Conservation (phyloP, 2,888 invertebrate species). For the Saturnia pavonia region DNA sequence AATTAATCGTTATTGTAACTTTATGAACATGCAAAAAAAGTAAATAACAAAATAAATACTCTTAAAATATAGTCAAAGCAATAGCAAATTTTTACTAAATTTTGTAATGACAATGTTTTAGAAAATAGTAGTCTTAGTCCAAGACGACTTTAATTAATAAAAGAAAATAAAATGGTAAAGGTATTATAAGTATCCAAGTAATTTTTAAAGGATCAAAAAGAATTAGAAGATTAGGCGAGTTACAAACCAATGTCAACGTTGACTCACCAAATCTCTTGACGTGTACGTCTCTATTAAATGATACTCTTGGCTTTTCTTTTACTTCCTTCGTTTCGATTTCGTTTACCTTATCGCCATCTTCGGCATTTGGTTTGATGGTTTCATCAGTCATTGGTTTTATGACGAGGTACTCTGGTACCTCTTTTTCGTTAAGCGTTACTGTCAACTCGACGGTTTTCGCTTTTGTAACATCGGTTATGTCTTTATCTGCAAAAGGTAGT, state of each 20-base stretch:
- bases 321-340: constrained; percentile 70
- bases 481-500: constrained; percentile 62
- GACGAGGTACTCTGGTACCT: constrained; percentile 73
- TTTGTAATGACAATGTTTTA: neutral
- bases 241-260: constrained; percentile 14
- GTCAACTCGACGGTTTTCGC: constrained; percentile 54
- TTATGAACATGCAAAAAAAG: neutral
- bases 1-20: neutral
- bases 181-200: neutral
- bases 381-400: constrained; percentile 72
- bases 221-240: constrained; percentile 15
- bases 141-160: neutral
- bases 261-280: constrained; percentile 93
- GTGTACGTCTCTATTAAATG: constrained; percentile 95
- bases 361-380: constrained; percentile 65
- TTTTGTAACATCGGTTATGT: constrained; percentile 61
- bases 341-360: constrained; percentile 62
- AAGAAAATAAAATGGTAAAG: neutral
- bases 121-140: neutral
- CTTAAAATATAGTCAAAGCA: too few relatives aligned
- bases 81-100: too few relatives aligned
- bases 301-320: constrained; percentile 85
- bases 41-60: neutral
- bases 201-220: constrained; percentile 18
- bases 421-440: constrained; percentile 46